These are phyloP conservation scores for Dorcus parallelipipedus DNA, from an alignment of 2,888 invertebrate species.

Conservation along the genomic window DNA sequence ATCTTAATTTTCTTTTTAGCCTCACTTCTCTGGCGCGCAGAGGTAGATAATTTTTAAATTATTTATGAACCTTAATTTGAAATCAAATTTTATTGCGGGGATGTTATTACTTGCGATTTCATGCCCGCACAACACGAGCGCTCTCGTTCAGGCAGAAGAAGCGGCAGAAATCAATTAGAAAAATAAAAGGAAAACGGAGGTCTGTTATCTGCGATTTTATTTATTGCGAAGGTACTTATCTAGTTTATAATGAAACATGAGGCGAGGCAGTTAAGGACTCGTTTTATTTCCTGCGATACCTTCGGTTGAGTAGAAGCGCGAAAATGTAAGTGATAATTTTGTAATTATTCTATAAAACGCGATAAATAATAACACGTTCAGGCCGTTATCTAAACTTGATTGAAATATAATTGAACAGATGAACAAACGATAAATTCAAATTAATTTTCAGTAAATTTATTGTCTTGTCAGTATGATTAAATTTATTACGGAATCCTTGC, in stretches of 20 bases:
- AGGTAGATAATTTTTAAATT: constrained; percentile 40
- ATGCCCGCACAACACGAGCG: constrained; percentile 8
- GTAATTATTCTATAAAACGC: background rate
- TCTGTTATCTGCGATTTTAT: constrained; percentile 16
- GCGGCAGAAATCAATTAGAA: constrained; percentile 19
- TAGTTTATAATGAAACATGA: background rate
- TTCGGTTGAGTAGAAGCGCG: background rate
- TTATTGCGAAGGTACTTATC: background rate
- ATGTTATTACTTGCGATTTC: background rate
- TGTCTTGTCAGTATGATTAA: too few species aligned
- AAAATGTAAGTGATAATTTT: constrained; percentile 1
- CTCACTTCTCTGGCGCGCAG: constrained; percentile 24
- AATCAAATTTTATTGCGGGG: constrained; percentile 9
- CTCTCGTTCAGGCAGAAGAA: constrained; percentile 8
- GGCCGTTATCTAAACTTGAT: background rate
- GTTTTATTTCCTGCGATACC: background rate
- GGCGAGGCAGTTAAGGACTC: background rate
- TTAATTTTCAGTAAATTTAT: too few species aligned
- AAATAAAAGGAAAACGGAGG: constrained; percentile 21
- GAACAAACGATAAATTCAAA: background rate
- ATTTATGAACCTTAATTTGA: constrained; percentile 24
- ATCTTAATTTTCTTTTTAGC: constrained; percentile 47
- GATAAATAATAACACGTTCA: background rate
- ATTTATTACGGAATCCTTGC: too few species aligned
- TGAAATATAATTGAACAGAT: constrained; percentile 2